phyloP scores from a whole-genome alignment of 2,797 vertebrate genomes.

The Enteromius viviparus region DNA sequence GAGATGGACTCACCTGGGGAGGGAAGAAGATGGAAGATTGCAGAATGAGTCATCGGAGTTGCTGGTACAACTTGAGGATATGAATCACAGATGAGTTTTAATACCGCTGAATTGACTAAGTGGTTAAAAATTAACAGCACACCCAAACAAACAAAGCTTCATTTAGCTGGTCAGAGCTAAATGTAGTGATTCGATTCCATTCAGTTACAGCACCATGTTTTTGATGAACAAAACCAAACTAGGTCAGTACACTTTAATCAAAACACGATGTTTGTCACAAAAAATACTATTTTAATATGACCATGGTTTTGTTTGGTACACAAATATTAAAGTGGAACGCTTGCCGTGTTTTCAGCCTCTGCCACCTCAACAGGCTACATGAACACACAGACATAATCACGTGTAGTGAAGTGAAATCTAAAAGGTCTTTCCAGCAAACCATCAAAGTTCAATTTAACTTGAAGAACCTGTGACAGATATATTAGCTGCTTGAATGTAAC shows the following conservation, averaged over 20 bases:
- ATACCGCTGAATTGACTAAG: conserved; percentile 22
- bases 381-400: too few species aligned
- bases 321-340: too few species aligned
- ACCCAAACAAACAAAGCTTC: background rate
- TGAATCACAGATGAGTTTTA: conserved; percentile 29
- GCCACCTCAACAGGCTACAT: too few species aligned
- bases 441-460: background rate
- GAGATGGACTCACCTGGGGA: conserved; percentile 67
- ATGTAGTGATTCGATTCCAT: background rate
- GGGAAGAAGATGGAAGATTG: conserved; percentile 32
- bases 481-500: background rate
- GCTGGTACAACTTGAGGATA: conserved; percentile 6
- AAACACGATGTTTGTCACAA: background rate
- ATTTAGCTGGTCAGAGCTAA: background rate
- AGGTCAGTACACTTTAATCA: background rate
- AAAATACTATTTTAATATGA: background rate
- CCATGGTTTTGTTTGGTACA: too few species aligned
- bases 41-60: conserved; percentile 53
- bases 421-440: background rate
- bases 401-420: too few species aligned
- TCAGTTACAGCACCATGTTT: background rate
- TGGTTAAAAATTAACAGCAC: background rate
- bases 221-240: background rate
- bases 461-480: background rate
- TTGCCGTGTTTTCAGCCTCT: background rate